Conservation (phyloP, 1,140 invertebrate species). For the Propsilocerus akamusi region DNA sequence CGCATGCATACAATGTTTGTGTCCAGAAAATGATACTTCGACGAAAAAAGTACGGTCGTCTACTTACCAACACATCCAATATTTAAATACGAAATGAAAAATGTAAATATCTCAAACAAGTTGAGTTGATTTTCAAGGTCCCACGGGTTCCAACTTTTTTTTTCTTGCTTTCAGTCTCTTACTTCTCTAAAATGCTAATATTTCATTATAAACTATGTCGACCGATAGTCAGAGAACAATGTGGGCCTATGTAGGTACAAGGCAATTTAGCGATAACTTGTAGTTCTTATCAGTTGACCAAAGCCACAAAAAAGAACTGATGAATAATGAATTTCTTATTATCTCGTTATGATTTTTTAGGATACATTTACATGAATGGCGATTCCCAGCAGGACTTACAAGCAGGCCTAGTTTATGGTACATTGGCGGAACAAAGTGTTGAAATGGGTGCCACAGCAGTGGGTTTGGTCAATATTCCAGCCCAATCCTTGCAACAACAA, state of each 20-base stretch:
- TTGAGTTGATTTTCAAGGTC: not conserved
- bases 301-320: not conserved
- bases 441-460: conserved; percentile 42
- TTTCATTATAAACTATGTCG: not conserved
- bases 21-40: no score
- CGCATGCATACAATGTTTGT: no score
- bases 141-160: not conserved
- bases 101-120: not conserved
- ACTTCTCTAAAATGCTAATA: not conserved
- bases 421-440: no score
- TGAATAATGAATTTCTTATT: not conserved
- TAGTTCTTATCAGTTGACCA: not conserved
- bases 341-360: conserved; percentile 18
- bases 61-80: conserved; percentile 9
- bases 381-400: no score
- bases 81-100: conserved; percentile 8
- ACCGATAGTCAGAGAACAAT: no score
- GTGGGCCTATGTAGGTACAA: no score
- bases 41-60: no score
- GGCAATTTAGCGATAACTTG: no score
- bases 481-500: conserved; percentile 22
- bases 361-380: conserved; percentile 60
- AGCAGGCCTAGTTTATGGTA: no score
- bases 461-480: conserved; percentile 36
- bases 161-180: not conserved